Evolutionary conservation across 2,888 invertebrate genomes (phyloP).

Genomic region (Cheilosia vulpina): DNA sequence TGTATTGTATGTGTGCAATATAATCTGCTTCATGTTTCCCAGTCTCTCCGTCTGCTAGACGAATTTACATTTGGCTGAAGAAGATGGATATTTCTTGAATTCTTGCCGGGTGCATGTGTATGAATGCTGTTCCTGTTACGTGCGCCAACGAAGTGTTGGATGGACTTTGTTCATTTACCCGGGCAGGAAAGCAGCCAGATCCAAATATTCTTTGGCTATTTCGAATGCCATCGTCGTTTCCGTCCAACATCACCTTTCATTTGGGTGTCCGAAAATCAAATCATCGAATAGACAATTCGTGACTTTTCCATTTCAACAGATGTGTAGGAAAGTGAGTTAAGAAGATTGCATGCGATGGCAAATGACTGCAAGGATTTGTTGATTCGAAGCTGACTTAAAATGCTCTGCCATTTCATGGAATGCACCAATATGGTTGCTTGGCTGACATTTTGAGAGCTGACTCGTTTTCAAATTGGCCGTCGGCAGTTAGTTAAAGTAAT

Average conservation of each 20-base stretch:
- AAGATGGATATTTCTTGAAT: constrained; percentile 47
- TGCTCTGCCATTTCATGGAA: constrained; percentile 3
- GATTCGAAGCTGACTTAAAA: constrained; percentile 1
- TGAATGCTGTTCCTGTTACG: constrained; percentile 53
- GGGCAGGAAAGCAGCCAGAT: background rate
- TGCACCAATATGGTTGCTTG: background rate
- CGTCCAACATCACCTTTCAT: constrained; percentile 21
- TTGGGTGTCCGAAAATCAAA: constrained; percentile 54
- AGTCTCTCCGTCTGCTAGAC: constrained; percentile 17
- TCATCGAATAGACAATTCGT: constrained; percentile 54
- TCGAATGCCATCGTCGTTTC: constrained; percentile 44
- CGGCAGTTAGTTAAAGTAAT: no score
- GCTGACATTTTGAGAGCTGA: background rate
- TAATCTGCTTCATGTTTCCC: constrained; percentile 18
- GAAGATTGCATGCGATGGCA: constrained; percentile 22
- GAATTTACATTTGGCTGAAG: constrained; percentile 66
- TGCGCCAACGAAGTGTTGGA: constrained; percentile 21
- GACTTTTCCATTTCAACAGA: constrained; percentile 38
- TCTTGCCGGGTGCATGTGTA: constrained; percentile 43
- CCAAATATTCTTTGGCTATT: constrained; percentile 19
- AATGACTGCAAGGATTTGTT: constrained; percentile 1
- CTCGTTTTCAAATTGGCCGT: no score
- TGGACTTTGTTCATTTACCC: constrained; percentile 26
- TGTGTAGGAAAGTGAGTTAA: constrained; percentile 3
- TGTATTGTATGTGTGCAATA: constrained; percentile 27